Base-by-base conservation (phyloP, 2,888 invertebrate species). In the Isoperla grammatica region DNA sequence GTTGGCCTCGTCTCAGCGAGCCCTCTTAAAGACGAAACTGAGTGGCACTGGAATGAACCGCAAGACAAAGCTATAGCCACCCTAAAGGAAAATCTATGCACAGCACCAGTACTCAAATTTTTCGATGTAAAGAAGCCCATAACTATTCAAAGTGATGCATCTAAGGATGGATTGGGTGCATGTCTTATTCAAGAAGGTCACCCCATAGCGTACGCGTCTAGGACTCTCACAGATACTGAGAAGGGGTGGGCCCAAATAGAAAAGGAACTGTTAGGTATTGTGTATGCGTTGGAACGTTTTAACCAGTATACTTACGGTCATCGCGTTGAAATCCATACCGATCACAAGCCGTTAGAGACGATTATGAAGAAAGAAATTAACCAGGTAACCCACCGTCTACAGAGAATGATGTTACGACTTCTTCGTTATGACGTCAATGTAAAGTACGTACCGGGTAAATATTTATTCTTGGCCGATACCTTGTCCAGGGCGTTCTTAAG, bases 291-390 rank as follows among this genome's bases (percentile, higher is more conserved):
- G 15, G 37, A 57, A 15, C 42, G 43, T 13, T 57, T 57, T 43
- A n/a, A 57, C 17, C 45, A 57, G 5, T 57, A 46, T 48, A 22
- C 19, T 13, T 57, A 57, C 15, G 22, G 23, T 11, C 13, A n/a
- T 15, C 9, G 9, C 5, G 45, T 43, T 17, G 17, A 17, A 9
- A 29, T 57, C 2, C 29, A 43, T 23, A 46, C 43, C 8, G 57
- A 57, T 29, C 57, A 57, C 29, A 57, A 57, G 13, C 57, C 57
- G n/a, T 15, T 57, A 12, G 57, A 50, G 37, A 12, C 35, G 9
- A 50, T 50, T 29, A 5, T 56, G 13, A 56, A 46, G 22, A 56
- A 46, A 35, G 57, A 46, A 11, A 29, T 56, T 8, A 12, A 17
- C 9, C 42, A 46, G 35, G 46, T 46, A 15, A 22, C 56, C 9